Conservation (phyloP, 1,140 invertebrate genomes). For the Euschistus heros region DNA sequence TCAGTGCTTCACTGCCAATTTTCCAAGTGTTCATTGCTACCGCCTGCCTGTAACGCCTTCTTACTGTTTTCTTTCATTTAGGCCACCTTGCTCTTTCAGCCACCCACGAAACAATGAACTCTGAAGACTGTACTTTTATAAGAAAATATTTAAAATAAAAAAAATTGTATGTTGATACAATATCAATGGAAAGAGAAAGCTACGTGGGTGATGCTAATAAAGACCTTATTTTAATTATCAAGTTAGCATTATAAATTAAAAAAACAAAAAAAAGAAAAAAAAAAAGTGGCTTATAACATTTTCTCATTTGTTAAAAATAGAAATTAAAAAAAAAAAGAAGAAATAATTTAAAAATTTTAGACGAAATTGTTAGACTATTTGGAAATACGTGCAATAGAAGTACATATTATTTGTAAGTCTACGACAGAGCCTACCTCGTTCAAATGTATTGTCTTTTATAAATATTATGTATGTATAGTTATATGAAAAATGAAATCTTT, state of each 20-base stretch:
- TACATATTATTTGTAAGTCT: slow-evolving; percentile 13
- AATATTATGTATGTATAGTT: slow-evolving; percentile 14
- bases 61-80: background rate
- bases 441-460: slow-evolving; percentile 20
- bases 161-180: too few relatives aligned
- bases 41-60: background rate
- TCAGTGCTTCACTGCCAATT: background rate
- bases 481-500: slow-evolving; percentile 18
- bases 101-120: slow-evolving; percentile 13
- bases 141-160: background rate
- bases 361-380: background rate
- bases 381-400: slow-evolving; percentile 22
- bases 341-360: slow-evolving; percentile 7
- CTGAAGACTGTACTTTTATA: slow-evolving; percentile 14
- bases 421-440: slow-evolving; percentile 25
- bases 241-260: slow-evolving; percentile 17
- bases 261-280: background rate
- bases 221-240: background rate
- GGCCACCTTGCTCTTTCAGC: slow-evolving; percentile 5
- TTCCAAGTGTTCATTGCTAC: background rate
- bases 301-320: background rate
- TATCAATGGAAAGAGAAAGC: too few relatives aligned
- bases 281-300: background rate
- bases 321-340: background rate
- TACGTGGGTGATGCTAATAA: slow-evolving; percentile 13